Evolutionary conservation across 2,888 invertebrate species (phyloP).

Genomic region (Baccha elongata): DNA sequence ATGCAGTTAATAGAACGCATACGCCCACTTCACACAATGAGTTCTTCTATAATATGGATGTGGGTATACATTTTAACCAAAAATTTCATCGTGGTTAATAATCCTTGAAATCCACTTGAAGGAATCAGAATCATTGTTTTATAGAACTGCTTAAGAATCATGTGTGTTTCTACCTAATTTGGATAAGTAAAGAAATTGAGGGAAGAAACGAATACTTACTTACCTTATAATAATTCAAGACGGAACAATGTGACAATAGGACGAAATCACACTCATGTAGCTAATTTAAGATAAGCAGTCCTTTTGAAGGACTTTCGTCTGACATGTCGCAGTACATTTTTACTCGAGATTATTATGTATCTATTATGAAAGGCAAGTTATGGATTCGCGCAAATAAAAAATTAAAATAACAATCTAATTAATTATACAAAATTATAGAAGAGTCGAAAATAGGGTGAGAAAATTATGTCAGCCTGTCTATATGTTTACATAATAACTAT

Average conservation of each 20-base stretch:
- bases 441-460: too few relatives aligned
- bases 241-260: slow-evolving; percentile 18
- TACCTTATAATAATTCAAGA: slow-evolving; percentile 1
- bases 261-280: slow-evolving; percentile 5
- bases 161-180: neutral
- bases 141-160: neutral
- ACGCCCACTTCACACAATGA: slow-evolving; percentile 64
- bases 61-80: slow-evolving; percentile 55
- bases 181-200: neutral
- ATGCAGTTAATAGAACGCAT: slow-evolving; percentile 66
- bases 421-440: too few relatives aligned
- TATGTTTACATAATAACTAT: too few relatives aligned
- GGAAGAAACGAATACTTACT: neutral
- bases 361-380: too few relatives aligned
- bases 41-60: slow-evolving; percentile 4
- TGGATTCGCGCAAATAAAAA: too few relatives aligned
- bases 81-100: slow-evolving; percentile 69
- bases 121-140: slow-evolving; percentile 7
- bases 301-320: too few relatives aligned
- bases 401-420: too few relatives aligned
- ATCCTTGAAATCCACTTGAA: slow-evolving; percentile 60
- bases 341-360: too few relatives aligned
- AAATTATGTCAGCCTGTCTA: too few relatives aligned
- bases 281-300: too few relatives aligned
- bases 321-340: too few relatives aligned